Conservation (phyloP, 2,888 invertebrate genomes). For the Leucophenga montana region DNA sequence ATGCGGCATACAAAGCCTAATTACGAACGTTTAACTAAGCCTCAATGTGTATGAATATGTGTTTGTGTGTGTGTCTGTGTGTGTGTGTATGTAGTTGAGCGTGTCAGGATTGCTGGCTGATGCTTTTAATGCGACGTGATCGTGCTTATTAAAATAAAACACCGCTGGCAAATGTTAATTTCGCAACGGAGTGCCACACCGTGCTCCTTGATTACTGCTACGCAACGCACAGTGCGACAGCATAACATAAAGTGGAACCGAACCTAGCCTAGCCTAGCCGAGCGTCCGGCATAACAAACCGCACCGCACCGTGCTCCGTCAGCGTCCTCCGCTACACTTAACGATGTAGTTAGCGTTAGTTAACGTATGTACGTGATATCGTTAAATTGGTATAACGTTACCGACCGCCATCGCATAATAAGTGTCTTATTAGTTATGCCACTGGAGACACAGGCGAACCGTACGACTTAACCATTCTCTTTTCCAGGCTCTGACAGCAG, state of each 20-base stretch:
- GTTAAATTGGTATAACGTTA: conserved; percentile 69
- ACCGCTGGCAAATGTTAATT: conserved; percentile 54
- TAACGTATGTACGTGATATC: conserved; percentile 72
- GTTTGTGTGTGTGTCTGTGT: conserved; percentile 22
- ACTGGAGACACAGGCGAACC: conserved; percentile 16
- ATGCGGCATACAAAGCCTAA: conserved; percentile 57
- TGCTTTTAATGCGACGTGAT: conserved; percentile 60
- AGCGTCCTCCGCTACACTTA: conserved; percentile 57
- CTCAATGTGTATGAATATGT: conserved; percentile 37
- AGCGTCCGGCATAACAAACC: not conserved
- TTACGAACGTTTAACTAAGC: conserved; percentile 70
- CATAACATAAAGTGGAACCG: not conserved
- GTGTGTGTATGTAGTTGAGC: not conserved
- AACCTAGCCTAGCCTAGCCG: conserved; percentile 12
- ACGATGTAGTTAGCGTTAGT: conserved; percentile 71
- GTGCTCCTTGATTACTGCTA: conserved; percentile 54
- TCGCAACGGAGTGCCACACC: conserved; percentile 23
- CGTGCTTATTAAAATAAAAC: conserved; percentile 59
- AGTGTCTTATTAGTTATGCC: conserved; percentile 68
- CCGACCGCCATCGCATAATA: conserved; percentile 67
- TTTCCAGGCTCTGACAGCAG: too few species aligned
- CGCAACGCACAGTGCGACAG: conserved; percentile 29
- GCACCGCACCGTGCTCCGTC: not conserved
- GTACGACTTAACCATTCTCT: not conserved
- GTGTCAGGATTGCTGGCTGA: conserved; percentile 19